Evolutionary conservation across 2,888 invertebrate genomes (phyloP).

Genomic region (Caenorhabditis wallacei): DNA sequence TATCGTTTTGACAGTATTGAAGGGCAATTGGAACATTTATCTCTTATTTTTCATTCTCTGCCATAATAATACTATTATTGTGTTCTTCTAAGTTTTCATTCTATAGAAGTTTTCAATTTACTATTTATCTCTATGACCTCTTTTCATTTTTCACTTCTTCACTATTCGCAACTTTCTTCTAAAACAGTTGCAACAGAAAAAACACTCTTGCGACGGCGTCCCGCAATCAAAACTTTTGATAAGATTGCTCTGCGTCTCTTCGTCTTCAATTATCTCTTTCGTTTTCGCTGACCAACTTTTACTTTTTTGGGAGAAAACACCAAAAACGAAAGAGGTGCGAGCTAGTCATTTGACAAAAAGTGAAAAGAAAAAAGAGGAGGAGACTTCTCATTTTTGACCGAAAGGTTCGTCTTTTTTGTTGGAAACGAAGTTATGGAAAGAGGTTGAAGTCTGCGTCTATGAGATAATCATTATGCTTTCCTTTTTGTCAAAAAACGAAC

Average conservation of each 20-base stretch:
- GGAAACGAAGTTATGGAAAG: constrained; percentile 55
- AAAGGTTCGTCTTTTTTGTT: constrained; percentile 44
- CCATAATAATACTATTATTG: not conserved
- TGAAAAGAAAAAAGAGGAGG: constrained; percentile 29
- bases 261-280: constrained; percentile 13
- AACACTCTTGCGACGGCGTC: constrained; percentile 17
- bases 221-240: constrained; percentile 37
- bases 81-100: not conserved
- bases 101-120: not conserved
- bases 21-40: not conserved
- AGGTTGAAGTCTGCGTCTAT: constrained; percentile 28
- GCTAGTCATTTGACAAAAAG: constrained; percentile 44
- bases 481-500: constrained; percentile 15
- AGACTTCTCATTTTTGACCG: constrained; percentile 57
- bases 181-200: constrained; percentile 47
- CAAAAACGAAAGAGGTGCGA: constrained; percentile 44
- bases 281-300: constrained; percentile 35
- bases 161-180: constrained; percentile 1
- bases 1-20: not conserved
- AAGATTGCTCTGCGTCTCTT: constrained; percentile 36
- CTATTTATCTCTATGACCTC: not conserved
- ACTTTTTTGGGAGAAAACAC: constrained; percentile 44
- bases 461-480: constrained; percentile 7
- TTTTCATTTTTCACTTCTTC: constrained; percentile 27
- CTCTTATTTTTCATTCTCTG: not conserved